Conservation (phyloP, 2,797 vertebrate species). For the Argya squamiceps region DNA sequence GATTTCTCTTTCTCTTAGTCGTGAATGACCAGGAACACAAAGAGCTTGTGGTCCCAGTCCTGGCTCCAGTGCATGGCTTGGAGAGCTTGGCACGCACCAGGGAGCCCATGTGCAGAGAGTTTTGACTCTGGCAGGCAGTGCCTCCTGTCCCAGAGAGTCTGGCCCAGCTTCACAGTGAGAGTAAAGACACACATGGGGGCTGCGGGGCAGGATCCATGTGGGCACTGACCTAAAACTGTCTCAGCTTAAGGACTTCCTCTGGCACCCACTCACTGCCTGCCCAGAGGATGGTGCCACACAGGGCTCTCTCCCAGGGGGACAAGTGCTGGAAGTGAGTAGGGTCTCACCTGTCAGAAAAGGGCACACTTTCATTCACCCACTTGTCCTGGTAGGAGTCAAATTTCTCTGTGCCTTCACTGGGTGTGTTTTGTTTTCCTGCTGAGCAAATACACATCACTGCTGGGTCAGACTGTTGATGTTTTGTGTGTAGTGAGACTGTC, state of each 20-base stretch:
- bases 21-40: constrained; percentile 27
- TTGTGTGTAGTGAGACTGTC: fast-evolving
- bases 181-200: neutral
- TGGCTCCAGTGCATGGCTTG: neutral
- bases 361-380: neutral
- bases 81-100: neutral
- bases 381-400: neutral
- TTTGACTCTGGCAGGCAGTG: neutral
- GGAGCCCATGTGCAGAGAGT: neutral
- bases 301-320: neutral
- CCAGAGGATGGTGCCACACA: neutral
- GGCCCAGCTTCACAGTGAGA: neutral
- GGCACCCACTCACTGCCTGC: fast-evolving
- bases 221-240: neutral
- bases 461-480: neutral
- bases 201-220: neutral
- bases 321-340: neutral
- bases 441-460: neutral
- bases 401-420: neutral
- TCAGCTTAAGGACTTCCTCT: neutral
- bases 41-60: neutral
- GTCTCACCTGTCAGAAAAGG: neutral
- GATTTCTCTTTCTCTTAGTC: constrained; percentile 1
- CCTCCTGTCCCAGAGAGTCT: neutral
- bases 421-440: neutral